Conservation (phyloP, 1,140 invertebrate genomes). For the Bombus superbus region DNA sequence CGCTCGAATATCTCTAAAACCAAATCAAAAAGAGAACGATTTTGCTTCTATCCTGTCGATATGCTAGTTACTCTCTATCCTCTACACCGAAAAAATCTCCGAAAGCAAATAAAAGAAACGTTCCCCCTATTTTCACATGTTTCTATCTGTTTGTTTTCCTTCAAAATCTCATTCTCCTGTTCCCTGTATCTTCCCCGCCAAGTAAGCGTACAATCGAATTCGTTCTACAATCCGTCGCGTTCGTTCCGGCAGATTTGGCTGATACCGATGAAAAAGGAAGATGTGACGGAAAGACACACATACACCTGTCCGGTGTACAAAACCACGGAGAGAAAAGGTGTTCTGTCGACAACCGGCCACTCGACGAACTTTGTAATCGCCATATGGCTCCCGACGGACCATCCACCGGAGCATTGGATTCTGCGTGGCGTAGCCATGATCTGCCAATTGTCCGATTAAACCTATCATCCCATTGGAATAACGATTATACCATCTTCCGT, state of each 20-base stretch:
- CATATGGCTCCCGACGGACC: slow-evolving; percentile 88
- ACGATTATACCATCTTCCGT: neutral
- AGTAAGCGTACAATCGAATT: neutral
- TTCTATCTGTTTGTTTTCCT: neutral
- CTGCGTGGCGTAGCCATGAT: slow-evolving; percentile 93
- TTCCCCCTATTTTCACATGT: neutral
- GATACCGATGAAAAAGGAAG: slow-evolving; percentile 88
- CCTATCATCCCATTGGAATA: neutral
- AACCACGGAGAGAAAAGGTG: slow-evolving; percentile 92
- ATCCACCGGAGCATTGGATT: slow-evolving; percentile 92
- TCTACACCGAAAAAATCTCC: too few species aligned
- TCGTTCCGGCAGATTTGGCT: slow-evolving; percentile 87
- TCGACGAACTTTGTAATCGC: slow-evolving; percentile 96
- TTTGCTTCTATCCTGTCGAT: too few species aligned
- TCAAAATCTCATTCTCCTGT: neutral
- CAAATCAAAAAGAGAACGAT: neutral
- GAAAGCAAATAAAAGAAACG: too few species aligned
- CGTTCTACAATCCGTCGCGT: neutral
- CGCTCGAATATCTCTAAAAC: neutral
- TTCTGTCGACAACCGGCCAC: slow-evolving; percentile 95
- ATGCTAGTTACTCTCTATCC: too few species aligned
- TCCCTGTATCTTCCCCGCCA: neutral
- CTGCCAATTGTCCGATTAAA: slow-evolving; percentile 88
- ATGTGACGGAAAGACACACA: slow-evolving; percentile 85
- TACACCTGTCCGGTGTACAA: slow-evolving; percentile 95